phyloP scores from a whole-genome alignment of 1,140 invertebrate species.

The Cataglyphis hispanica region DNA sequence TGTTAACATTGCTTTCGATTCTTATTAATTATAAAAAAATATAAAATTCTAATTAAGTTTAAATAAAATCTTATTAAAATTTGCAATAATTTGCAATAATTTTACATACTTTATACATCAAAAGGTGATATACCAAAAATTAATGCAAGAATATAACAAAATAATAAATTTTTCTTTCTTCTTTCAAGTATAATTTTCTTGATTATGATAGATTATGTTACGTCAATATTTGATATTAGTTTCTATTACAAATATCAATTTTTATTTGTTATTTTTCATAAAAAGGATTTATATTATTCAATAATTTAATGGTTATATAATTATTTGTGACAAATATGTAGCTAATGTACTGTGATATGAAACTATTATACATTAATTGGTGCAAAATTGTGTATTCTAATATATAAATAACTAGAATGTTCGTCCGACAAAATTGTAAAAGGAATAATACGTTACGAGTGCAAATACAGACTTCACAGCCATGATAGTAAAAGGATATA shows the following conservation, averaged over 20 bases:
- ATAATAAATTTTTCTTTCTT: neutral
- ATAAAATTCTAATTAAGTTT: slow-evolving; percentile 8
- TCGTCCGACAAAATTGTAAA: slow-evolving; percentile 10
- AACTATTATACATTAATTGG: neutral
- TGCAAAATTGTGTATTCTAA: neutral
- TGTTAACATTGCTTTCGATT: slow-evolving; percentile 73
- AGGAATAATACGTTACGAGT: slow-evolving; percentile 16
- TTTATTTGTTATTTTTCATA: neutral
- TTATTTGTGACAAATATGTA: neutral
- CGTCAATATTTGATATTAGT: neutral
- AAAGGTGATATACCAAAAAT: neutral
- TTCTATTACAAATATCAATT: neutral
- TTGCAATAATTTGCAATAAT: slow-evolving; percentile 22
- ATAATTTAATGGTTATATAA: neutral
- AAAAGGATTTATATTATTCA: slow-evolving; percentile 7
- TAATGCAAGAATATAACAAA: neutral
- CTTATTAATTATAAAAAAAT: slow-evolving; percentile 22
- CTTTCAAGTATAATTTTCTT: neutral
- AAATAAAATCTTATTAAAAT: slow-evolving; percentile 5
- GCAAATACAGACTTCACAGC: slow-evolving; percentile 67
- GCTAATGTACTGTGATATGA: neutral
- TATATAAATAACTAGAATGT: neutral
- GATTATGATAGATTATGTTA: neutral
- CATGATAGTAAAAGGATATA: slow-evolving; percentile 48
- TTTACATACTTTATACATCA: slow-evolving; percentile 5